Base-by-base conservation (phyloP, 2,797 vertebrate genomes). In the Nasua narica region DNA sequence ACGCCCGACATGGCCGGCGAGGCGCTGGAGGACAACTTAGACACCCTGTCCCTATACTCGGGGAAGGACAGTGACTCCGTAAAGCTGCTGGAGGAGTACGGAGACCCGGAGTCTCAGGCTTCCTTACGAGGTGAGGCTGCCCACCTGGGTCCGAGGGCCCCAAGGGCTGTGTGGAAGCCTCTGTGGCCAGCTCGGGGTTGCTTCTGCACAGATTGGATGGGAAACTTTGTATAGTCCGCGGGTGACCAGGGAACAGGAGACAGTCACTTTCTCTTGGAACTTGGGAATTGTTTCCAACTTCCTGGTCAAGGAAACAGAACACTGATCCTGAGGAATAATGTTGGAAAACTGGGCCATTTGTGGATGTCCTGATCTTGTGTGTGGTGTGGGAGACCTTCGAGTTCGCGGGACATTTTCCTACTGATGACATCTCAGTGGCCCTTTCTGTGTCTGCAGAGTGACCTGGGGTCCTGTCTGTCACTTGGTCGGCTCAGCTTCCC, bases 101-200 rank as follows among this genome's bases (percentile, higher is more conserved):
- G 91, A 58, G 97, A 97, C 23, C 92, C 96, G 0, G 97, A 98
- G 32, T 79, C 95, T 0, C 96, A 94, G 89, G 40, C 96, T 10
- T 87, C 97, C 21, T 82, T 98, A 32, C 98, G 85, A 72, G 98
- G 98, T 98, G 91, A 97, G 93, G 35, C 76, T 10, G 37, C 29
- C 48, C 2, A 1, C 9, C 2, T 3, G 12, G 23, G 65, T 1
- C 19, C 12, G 15, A 9, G 37, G 32, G 65, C 65, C 27, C 43
- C 19, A 29, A 0, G 7, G 40, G 29, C 7, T 32, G 9, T 15
- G 2, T 1, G 1, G 15, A 60, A n/a, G 48, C n/a, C 37, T 69
- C 13, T 23, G 11, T 12, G 52, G 76, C 32, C 13, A 32, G 5
- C 14, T 16, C 14, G 16, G 23, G 67, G 7, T 37, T 7, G 12